Conservation (phyloP, 2,888 invertebrate species). For the Oconnorella tubifera region DNA sequence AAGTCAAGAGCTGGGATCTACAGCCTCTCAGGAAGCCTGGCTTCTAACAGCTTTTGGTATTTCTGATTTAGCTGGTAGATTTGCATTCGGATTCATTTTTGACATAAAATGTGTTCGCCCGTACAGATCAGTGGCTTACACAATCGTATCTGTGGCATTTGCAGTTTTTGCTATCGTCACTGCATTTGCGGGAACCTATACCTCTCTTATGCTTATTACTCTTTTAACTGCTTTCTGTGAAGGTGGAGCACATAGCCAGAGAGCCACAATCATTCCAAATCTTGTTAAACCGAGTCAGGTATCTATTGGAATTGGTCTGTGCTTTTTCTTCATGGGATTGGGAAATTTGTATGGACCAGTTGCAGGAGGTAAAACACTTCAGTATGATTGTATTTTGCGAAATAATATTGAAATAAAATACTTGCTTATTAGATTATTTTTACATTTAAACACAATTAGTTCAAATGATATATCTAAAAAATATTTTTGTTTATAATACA, state of each 20-base stretch:
- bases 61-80: constrained; percentile 83
- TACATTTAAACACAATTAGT: too few species aligned
- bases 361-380: constrained; percentile 4
- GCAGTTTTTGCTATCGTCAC: neutral
- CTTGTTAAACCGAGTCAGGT: constrained; percentile 10
- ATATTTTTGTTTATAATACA: too few species aligned
- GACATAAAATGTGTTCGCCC: constrained; percentile 37
- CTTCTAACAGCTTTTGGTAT: constrained; percentile 82
- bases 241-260: constrained; percentile 17
- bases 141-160: neutral
- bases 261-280: constrained; percentile 10
- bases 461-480: too few species aligned
- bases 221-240: constrained; percentile 25
- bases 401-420: too few species aligned
- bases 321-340: constrained; percentile 13
- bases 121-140: constrained; percentile 36
- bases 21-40: constrained; percentile 61
- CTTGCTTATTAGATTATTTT: too few species aligned
- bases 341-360: constrained; percentile 17
- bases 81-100: constrained; percentile 55
- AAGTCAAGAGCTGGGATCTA: constrained; percentile 36
- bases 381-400: neutral
- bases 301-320: constrained; percentile 7
- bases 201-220: constrained; percentile 35
- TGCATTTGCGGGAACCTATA: constrained; percentile 1